Conservation (phyloP, 1,140 invertebrate genomes). For the Brachionus koreanus region DNA sequence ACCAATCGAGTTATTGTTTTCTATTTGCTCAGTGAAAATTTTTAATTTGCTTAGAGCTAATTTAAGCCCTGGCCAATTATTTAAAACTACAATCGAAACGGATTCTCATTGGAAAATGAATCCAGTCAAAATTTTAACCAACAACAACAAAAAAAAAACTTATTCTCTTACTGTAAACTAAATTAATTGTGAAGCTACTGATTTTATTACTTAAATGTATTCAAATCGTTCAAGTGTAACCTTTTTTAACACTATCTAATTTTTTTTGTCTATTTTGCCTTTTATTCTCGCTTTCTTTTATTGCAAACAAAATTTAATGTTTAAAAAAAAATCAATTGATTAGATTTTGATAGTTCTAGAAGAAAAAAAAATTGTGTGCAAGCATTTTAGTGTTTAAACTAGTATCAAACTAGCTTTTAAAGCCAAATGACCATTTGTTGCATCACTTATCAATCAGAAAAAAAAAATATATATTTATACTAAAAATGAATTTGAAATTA, state of each 20-base stretch:
- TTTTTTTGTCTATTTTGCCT: neutral
- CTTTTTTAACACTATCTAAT: neutral
- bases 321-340: constrained; percentile 1
- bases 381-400: neutral
- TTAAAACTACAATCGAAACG: neutral
- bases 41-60: neutral
- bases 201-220: neutral
- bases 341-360: neutral
- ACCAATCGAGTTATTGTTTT: neutral
- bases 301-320: neutral
- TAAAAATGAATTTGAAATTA: neutral
- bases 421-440: neutral
- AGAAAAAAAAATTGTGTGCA: neutral
- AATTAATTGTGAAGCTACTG: neutral
- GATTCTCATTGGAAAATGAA: constrained; percentile 13
- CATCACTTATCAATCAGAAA: neutral
- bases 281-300: constrained; percentile 4
- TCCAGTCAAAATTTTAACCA: neutral
- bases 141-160: neutral
- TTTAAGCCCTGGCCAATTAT: neutral
- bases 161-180: constrained; percentile 19
- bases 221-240: constrained; percentile 23
- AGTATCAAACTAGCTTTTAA: constrained; percentile 6
- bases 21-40: neutral
- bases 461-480: neutral